Base-by-base conservation (phyloP, 2,797 vertebrate genomes). In the Gymnoscopelus braueri region DNA sequence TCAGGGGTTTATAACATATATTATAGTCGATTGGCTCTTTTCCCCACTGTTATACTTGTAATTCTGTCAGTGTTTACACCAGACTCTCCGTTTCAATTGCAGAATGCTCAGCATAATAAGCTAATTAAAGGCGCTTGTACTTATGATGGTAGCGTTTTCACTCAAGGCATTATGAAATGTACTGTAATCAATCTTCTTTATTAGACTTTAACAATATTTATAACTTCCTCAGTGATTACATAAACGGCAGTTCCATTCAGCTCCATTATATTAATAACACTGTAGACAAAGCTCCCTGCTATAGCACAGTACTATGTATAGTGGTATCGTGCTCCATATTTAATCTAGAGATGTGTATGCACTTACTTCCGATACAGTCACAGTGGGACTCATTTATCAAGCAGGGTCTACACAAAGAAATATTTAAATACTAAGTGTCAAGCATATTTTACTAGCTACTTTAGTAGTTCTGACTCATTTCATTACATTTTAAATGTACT, bases 81-180 rank as follows among this genome's bases (percentile, higher is more conserved):
- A 61, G 29, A 58, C 55, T 57, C 67, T 78, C 63, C 15, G 32
- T 70, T 79, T 72, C 67, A 71, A 69, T 63, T 73, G 72, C 29
- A 61, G 32, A 69, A 63, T 35, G 35, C 65, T 74, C 62, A 67
- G 71, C 57, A 76, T 80, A 72, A 83, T 63, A 69, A 59, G 71
- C 50, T 67, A 77, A 78, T 78, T 73, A 80, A 80, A 74, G 65
- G 63, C 58, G 64, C 71, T 77, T 74, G 50, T 71, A 15, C 54
- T 76, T 79, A 63, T 60, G 69, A 65, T 70, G 60, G 63, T 67
- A 71, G 65, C 59, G 59, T 63, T 79, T 64, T 69, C 57, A 67
- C 44, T 74, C 53, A 68, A 64, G 51, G 61, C 19, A n/a, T 51
- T 71, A 53, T 74, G 65, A 59, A 79, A 67, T 70, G 32, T 11